Evolutionary conservation across 1,140 invertebrate species (phyloP).

Genomic region (Sinella curviseta): DNA sequence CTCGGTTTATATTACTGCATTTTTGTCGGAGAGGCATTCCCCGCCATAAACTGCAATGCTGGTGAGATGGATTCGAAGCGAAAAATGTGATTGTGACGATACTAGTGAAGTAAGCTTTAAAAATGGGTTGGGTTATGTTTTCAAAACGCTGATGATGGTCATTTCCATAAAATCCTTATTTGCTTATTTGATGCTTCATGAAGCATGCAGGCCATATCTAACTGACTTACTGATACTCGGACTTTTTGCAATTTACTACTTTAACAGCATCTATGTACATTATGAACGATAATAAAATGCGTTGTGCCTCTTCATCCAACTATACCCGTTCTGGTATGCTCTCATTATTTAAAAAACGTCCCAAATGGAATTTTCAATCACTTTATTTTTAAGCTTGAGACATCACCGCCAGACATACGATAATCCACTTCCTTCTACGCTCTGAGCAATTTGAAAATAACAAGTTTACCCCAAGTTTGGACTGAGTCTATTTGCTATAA

Average conservation of each 20-base stretch:
- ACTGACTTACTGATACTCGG: background rate
- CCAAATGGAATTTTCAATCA: too few species aligned
- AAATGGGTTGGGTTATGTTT: constrained; percentile 2
- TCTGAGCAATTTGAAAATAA: too few species aligned
- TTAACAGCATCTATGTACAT: too few species aligned
- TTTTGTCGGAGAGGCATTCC: background rate
- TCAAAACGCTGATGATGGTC: background rate
- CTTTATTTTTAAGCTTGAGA: too few species aligned
- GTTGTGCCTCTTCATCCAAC: too few species aligned
- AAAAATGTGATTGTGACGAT: background rate
- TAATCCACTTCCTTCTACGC: too few species aligned
- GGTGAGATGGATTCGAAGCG: background rate
- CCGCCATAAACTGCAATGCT: background rate
- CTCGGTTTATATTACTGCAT: background rate
- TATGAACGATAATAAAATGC: too few species aligned
- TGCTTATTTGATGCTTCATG: constrained; percentile 16
- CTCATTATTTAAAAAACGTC: too few species aligned
- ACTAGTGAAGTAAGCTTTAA: background rate
- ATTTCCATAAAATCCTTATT: constrained; percentile 22
- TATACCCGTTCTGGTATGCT: too few species aligned
- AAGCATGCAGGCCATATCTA: background rate
- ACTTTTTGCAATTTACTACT: background rate
- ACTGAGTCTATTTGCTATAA: background rate
- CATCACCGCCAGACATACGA: too few species aligned
- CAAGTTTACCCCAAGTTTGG: too few species aligned